Evolutionary conservation across 2,113 vertebrate species (phyloP).

Genomic region (Noctilio leporinus): DNA sequence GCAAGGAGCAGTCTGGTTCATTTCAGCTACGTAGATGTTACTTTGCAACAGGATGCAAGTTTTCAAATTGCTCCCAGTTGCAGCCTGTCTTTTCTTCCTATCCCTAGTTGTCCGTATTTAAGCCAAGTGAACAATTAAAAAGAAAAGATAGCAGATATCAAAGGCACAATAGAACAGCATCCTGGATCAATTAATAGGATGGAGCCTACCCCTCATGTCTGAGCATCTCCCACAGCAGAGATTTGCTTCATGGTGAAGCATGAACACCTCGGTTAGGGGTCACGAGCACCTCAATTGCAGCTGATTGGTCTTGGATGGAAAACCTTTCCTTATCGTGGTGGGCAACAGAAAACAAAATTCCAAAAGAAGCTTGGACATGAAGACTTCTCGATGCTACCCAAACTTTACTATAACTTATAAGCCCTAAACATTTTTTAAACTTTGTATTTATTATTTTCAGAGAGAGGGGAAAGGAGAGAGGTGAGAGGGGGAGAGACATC

Average conservation of each 20-base stretch:
- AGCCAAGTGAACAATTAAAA: background rate
- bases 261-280: background rate
- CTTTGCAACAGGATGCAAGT: background rate
- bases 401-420: background rate
- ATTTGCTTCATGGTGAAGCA: background rate
- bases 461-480: too few species aligned
- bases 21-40: background rate
- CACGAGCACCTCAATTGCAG: background rate
- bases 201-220: background rate
- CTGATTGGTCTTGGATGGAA: background rate
- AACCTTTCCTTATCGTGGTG: background rate
- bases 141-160: background rate
- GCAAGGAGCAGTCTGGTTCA: background rate
- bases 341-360: background rate
- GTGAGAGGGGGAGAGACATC: too few species aligned
- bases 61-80: background rate
- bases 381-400: background rate
- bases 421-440: too few species aligned
- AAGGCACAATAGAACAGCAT: background rate
- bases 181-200: background rate
- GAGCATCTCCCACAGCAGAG: background rate
- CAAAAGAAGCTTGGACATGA: background rate
- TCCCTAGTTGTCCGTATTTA: background rate
- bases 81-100: background rate
- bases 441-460: too few species aligned